Evolutionary conservation across 2,113 vertebrate species (phyloP).

Genomic region (Erythrocercus mccallii): DNA sequence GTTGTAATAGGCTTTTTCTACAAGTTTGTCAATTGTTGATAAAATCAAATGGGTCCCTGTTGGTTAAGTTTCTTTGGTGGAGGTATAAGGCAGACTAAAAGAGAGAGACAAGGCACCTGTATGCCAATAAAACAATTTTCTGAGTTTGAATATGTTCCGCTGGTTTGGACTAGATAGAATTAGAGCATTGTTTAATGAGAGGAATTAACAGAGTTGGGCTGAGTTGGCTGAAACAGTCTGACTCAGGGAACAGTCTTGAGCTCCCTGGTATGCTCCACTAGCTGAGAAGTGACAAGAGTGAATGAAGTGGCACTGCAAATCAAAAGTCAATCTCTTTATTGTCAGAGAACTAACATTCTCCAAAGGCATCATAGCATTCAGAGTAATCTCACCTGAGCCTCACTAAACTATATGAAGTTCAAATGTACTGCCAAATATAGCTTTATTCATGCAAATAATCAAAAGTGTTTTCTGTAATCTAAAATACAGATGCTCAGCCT

Average conservation of each 20-base stretch:
- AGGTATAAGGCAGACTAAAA: not conserved
- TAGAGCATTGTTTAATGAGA: not conserved
- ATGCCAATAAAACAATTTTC: not conserved
- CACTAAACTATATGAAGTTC: not conserved
- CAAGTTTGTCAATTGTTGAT: not conserved
- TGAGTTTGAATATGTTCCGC: not conserved
- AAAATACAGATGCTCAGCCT: not conserved
- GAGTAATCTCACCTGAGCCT: not conserved
- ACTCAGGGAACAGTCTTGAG: not conserved
- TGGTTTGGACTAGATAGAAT: not conserved
- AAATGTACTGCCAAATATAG: not conserved
- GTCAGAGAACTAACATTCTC: not conserved
- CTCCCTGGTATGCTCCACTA: fast-evolving
- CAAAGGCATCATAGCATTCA: not conserved
- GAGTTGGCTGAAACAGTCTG: not conserved
- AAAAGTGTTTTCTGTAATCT: not conserved
- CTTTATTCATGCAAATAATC: not conserved
- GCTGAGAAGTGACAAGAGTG: not conserved
- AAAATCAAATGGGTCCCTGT: not conserved
- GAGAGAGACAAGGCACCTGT: not conserved
- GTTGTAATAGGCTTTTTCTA: not conserved
- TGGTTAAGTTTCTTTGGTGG: not conserved
- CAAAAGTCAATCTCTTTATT: not conserved
- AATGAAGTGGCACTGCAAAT: not conserved
- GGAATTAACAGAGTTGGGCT: not conserved